These are phyloP conservation scores for Hippocampus mohnikei DNA, from an alignment of 2,113 vertebrate genomes.

Conservation along the genomic window DNA sequence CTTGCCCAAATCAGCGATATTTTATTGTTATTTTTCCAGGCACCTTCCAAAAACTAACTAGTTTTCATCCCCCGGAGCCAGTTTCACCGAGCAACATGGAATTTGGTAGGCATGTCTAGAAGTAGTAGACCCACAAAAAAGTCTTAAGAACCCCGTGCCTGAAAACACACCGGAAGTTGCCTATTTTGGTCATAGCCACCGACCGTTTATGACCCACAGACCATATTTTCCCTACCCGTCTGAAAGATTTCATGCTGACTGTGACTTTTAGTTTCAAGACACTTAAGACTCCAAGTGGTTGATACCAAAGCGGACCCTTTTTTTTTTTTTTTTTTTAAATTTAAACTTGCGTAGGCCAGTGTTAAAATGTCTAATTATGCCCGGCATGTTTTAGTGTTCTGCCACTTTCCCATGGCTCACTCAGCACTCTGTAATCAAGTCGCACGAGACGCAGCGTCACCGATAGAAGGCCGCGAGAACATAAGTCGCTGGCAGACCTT, in stretches of 20 bases:
- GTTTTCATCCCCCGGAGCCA: neutral
- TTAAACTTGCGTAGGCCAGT: constrained; percentile 43
- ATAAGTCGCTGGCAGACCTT: constrained; percentile 21
- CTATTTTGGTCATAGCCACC: neutral
- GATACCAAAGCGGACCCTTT: constrained; percentile 49
- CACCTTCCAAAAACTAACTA: neutral
- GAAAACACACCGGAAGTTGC: neutral
- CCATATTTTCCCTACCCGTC: neutral
- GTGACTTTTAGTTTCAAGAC: constrained; percentile 12
- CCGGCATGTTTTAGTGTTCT: constrained; percentile 34
- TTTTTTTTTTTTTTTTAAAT: constrained; percentile 2
- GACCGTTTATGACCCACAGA: neutral
- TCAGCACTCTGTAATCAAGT: constrained; percentile 70
- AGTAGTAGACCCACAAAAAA: neutral
- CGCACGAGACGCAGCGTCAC: constrained; percentile 40
- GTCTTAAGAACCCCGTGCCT: neutral
- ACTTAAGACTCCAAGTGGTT: constrained; percentile 34
- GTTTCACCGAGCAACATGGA: neutral
- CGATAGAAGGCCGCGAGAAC: constrained; percentile 31
- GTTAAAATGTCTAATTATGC: constrained; percentile 69
- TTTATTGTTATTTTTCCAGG: neutral
- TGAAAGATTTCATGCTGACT: neutral
- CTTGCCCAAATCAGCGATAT: neutral
- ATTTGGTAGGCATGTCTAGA: neutral
- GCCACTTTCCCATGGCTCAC: constrained; percentile 61